These are phyloP conservation scores for Archegozetes longisetosus DNA, from an alignment of 1,140 invertebrate genomes.

Conservation along the genomic window DNA sequence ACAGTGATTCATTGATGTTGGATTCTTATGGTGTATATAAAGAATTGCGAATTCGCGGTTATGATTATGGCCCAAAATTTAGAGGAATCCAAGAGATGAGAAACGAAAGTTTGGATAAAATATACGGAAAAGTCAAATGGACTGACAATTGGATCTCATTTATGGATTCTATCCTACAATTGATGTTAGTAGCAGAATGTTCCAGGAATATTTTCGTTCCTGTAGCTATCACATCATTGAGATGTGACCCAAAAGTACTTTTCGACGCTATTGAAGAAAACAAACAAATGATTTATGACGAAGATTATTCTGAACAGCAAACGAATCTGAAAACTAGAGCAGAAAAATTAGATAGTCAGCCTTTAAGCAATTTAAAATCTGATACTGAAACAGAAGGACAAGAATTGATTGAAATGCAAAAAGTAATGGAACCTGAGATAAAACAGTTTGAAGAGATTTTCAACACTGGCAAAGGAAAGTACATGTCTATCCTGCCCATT, in stretches of 20 bases:
- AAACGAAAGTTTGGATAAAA: constrained; percentile 23
- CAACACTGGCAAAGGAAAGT: too few species aligned
- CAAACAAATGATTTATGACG: neutral
- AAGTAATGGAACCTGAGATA: too few species aligned
- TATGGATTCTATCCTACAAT: constrained; percentile 38
- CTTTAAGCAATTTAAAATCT: too few species aligned
- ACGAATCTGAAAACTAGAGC: neutral
- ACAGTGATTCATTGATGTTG: constrained; percentile 4
- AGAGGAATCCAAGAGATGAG: constrained; percentile 38
- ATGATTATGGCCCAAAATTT: constrained; percentile 80
- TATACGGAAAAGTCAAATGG: constrained; percentile 26
- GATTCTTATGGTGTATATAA: constrained; percentile 69
- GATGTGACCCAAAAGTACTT: neutral
- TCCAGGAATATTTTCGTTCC: neutral
- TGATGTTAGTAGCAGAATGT: constrained; percentile 27
- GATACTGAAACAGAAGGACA: too few species aligned
- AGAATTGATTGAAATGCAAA: too few species aligned
- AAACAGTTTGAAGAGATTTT: too few species aligned
- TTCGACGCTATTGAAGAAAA: neutral
- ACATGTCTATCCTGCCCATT: neutral
- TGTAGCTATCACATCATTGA: neutral
- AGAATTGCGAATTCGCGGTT: constrained; percentile 75
- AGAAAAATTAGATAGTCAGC: too few species aligned
- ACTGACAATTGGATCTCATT: constrained; percentile 37
- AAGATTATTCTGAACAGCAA: neutral